Conservation (phyloP, 2,113 vertebrate genomes). For the Ia io region DNA sequence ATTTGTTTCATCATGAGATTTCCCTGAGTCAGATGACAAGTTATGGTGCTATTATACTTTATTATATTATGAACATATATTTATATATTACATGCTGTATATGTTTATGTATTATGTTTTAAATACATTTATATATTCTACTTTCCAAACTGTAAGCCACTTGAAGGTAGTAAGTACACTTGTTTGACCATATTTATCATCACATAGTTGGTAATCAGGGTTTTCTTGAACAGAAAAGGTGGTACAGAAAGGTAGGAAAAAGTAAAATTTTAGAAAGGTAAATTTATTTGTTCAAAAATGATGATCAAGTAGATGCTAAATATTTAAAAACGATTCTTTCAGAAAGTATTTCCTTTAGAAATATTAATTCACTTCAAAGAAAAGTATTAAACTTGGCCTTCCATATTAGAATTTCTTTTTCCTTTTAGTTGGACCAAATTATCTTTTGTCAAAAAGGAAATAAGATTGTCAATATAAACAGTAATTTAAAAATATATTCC, state of each 20-base stretch:
- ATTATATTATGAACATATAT: not conserved
- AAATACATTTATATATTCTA: not conserved
- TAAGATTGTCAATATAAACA: not conserved
- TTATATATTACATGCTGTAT: not conserved
- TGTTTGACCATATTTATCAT: not conserved
- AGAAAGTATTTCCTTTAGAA: not conserved
- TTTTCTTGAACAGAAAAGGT: not conserved
- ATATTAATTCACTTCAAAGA: not conserved
- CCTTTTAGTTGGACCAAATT: not conserved
- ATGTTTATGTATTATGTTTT: not conserved
- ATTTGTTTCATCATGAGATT: not conserved
- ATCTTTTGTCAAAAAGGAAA: not conserved
- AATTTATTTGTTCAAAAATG: not conserved
- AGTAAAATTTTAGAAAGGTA: not conserved
- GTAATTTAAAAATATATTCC: not conserved
- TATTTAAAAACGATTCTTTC: not conserved
- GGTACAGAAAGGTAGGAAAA: not conserved
- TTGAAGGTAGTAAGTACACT: not conserved
- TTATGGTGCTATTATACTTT: not conserved
- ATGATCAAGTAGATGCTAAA: not conserved
- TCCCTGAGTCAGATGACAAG: not conserved
- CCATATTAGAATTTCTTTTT: not conserved
- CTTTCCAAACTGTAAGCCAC: not conserved
- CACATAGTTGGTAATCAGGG: not conserved
- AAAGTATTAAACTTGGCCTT: not conserved